Evolutionary conservation across 2,113 vertebrate species (phyloP).

Genomic region (Speoplatyrhinus poulsoni): DNA sequence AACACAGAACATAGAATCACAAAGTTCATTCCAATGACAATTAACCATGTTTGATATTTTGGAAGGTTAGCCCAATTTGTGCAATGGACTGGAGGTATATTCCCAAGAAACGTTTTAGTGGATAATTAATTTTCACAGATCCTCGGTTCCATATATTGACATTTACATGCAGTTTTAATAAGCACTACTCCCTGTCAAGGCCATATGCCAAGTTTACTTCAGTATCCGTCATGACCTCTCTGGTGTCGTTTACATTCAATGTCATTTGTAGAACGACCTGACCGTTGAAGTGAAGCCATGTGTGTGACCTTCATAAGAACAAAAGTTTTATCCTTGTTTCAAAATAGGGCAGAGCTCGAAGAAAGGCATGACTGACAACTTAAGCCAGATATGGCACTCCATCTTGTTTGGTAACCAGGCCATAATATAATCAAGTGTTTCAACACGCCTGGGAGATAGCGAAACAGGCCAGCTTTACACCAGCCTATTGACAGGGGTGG

Average conservation of each 20-base stretch:
- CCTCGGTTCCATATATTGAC: background rate
- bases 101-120: background rate
- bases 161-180: conserved; percentile 10
- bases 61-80: background rate
- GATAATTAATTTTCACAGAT: background rate
- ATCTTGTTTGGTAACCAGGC: conserved; percentile 44
- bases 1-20: no score
- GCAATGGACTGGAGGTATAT: background rate
- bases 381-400: conserved; percentile 34
- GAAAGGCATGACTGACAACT: conserved; percentile 22
- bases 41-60: background rate
- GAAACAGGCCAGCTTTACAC: conserved; percentile 51
- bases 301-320: background rate
- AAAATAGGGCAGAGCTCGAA: conserved; percentile 27
- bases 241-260: background rate
- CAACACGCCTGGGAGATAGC: conserved; percentile 46
- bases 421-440: conserved; percentile 37
- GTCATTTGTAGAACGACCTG: background rate
- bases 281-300: background rate
- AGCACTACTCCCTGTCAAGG: conserved; percentile 16
- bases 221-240: background rate
- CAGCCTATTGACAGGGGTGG: conserved; percentile 49
- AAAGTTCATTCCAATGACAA: background rate
- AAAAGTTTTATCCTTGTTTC: background rate
- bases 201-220: conserved; percentile 30